These are phyloP conservation scores for Cyrtorhinus lividipennis DNA, from an alignment of 1,140 invertebrate genomes.

Conservation along the genomic window DNA sequence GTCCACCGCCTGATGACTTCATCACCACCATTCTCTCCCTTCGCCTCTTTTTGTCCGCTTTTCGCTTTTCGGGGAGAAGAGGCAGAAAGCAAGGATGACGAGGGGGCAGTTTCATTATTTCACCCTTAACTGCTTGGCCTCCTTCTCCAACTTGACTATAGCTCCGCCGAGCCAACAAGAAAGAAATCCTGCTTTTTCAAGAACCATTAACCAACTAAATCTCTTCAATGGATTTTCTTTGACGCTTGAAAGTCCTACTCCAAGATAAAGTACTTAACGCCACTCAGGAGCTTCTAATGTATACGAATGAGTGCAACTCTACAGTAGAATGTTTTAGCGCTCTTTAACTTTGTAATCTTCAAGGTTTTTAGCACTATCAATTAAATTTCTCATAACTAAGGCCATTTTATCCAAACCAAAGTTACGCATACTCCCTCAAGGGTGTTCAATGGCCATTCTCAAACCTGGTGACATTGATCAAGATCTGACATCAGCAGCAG, in stretches of 20 bases:
- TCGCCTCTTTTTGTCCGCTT: neutral
- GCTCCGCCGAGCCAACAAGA: neutral
- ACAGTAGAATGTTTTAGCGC: too few relatives aligned
- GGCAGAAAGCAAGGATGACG: neutral
- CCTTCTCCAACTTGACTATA: neutral
- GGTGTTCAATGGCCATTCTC: too few relatives aligned
- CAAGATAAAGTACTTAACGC: neutral
- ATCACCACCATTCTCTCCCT: too few relatives aligned
- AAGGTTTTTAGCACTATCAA: too few relatives aligned
- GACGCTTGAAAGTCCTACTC: neutral
- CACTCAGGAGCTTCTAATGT: neutral
- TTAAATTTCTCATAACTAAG: too few relatives aligned
- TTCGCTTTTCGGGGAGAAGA: neutral
- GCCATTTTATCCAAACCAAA: too few relatives aligned
- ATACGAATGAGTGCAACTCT: neutral
- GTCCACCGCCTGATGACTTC: neutral
- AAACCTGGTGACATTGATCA: too few relatives aligned
- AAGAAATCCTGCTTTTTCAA: neutral
- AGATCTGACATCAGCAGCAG: too few relatives aligned
- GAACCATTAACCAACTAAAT: neutral
- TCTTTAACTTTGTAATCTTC: too few relatives aligned
- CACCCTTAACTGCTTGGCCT: neutral
- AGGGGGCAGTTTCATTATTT: neutral
- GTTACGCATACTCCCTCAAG: too few relatives aligned
- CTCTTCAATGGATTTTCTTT: neutral